Evolutionary conservation across 2,797 vertebrate species (phyloP).

Genomic region (Pterois miles): DNA sequence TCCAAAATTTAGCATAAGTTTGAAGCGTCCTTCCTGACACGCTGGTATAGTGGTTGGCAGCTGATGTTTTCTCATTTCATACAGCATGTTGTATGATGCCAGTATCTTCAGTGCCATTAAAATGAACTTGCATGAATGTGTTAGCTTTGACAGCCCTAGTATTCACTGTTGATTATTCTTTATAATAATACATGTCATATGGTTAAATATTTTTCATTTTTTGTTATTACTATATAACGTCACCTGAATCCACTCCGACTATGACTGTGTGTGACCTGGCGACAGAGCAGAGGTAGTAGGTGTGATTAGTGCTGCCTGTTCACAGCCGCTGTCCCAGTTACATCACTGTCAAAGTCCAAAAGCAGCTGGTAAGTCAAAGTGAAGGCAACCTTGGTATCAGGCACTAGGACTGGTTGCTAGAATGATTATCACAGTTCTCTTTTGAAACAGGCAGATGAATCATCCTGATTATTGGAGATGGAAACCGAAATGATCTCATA

Average conservation of each 20-base stretch:
- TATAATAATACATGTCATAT: too few relatives aligned
- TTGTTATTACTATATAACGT: neutral
- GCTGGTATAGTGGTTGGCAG: too few relatives aligned
- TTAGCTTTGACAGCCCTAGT: too few relatives aligned
- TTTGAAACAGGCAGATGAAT: neutral
- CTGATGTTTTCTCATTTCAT: too few relatives aligned
- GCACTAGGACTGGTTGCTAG: neutral
- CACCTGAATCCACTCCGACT: neutral
- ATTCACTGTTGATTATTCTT: too few relatives aligned
- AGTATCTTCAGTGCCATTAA: too few relatives aligned
- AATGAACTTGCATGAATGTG: too few relatives aligned
- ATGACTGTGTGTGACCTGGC: neutral
- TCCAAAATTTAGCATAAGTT: too few relatives aligned
- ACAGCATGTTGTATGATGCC: too few relatives aligned
- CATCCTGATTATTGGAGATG: neutral
- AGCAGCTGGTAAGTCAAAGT: conserved; percentile 18
- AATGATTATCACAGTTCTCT: neutral
- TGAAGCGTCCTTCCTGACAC: too few relatives aligned
- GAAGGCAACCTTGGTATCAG: neutral
- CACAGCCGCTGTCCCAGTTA: neutral
- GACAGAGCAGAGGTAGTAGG: neutral
- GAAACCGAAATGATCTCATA: neutral
- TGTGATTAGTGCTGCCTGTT: neutral
- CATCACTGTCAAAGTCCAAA: conserved; percentile 53
- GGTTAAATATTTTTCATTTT: too few relatives aligned